Evolutionary conservation across 2,888 invertebrate species (phyloP).

Genomic region (Doris montereyensis): DNA sequence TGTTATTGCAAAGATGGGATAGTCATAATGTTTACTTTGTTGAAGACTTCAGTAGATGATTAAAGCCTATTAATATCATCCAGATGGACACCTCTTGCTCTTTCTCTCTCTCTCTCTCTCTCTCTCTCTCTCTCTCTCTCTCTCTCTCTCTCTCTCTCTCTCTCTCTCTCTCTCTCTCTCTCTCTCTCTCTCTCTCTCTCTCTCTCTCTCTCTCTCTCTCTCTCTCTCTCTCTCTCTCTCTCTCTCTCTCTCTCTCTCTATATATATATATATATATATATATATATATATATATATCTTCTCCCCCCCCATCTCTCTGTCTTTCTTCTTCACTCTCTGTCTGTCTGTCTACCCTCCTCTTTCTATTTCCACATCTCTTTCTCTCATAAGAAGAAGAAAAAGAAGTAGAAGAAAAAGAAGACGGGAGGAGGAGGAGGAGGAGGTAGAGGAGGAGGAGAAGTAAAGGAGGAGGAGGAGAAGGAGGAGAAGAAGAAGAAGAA

Average conservation of each 20-base stretch:
- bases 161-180: neutral
- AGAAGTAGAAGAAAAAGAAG: neutral
- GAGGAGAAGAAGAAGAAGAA: neutral
- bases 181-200: neutral
- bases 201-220: neutral
- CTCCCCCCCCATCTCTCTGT: no score
- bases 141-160: neutral
- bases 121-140: neutral
- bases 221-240: neutral
- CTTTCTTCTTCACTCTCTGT: no score
- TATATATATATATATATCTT: no score
- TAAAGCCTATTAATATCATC: no score
- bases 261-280: no score
- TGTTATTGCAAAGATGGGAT: no score
- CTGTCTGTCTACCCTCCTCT: no score
- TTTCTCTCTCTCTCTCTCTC: no score
- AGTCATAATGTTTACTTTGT: no score
- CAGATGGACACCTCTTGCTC: no score
- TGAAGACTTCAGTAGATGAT: no score
- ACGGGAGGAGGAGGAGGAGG: neutral
- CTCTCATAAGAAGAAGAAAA: neutral
- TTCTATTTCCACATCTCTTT: no score
- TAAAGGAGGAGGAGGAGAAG: neutral
- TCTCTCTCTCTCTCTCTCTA: conserved; percentile 12
- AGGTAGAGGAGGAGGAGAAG: neutral